Evolutionary conservation across 2,113 vertebrate species (phyloP).

Genomic region (Sclerurus mexicanus): DNA sequence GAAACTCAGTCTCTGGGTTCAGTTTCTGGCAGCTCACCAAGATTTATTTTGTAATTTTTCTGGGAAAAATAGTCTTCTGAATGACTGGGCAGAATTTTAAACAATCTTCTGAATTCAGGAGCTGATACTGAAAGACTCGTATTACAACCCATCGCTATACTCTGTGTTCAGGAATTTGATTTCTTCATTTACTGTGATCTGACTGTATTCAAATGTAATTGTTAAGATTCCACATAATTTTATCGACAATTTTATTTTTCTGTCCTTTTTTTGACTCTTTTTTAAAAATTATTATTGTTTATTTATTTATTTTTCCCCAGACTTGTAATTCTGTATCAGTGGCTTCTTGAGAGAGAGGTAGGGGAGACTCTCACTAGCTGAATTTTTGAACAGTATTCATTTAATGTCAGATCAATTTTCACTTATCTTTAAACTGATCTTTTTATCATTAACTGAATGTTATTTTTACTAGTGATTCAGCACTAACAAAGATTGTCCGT

Average conservation of each 20-base stretch:
- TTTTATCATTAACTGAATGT: constrained; percentile 15
- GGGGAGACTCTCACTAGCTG: neutral
- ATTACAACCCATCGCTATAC: neutral
- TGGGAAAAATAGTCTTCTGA: neutral
- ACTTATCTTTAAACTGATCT: neutral
- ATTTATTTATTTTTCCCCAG: too few species aligned
- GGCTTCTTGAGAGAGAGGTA: neutral
- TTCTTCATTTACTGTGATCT: neutral
- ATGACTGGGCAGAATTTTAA: neutral
- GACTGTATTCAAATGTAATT: neutral
- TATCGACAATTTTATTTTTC: neutral
- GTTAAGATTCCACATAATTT: neutral
- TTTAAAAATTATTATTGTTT: too few species aligned
- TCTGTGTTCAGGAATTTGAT: neutral
- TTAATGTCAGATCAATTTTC: neutral
- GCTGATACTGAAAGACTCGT: neutral
- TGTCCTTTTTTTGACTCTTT: neutral
- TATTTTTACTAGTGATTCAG: constrained; percentile 25
- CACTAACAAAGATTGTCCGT: neutral
- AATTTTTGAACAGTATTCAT: neutral
- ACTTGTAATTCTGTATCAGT: neutral
- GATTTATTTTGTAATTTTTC: neutral
- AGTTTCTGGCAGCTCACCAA: neutral
- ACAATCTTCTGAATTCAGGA: neutral
- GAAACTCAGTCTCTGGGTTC: neutral